Conservation (phyloP, 2,113 vertebrate species). For the Rostratula benghalensis region DNA sequence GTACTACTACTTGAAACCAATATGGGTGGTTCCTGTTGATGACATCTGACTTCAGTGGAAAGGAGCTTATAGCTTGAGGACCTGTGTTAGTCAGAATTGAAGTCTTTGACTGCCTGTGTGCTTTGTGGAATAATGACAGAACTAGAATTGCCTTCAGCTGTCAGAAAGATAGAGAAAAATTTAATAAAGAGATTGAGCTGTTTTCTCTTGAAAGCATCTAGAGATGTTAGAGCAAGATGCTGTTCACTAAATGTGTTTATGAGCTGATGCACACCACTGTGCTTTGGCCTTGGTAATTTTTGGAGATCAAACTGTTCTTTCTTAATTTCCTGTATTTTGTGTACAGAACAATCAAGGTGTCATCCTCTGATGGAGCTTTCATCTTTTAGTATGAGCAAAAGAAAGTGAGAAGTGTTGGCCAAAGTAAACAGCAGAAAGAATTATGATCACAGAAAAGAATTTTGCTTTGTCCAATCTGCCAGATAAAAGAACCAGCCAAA, state of each 20-base stretch:
- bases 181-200: not conserved
- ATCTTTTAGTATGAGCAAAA: not conserved
- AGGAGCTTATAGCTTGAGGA: not conserved
- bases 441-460: not conserved
- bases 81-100: not conserved
- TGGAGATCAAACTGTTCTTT: not conserved
- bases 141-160: not conserved
- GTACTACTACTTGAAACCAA: not conserved
- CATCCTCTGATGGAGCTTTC: not conserved
- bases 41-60: not conserved
- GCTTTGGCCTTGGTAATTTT: not conserved
- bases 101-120: not conserved
- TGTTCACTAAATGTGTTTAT: not conserved
- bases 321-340: not conserved
- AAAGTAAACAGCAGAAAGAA: not conserved
- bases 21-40: not conserved
- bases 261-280: not conserved
- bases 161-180: not conserved
- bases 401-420: not conserved
- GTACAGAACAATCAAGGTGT: not conserved
- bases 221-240: not conserved
- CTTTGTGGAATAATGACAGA: not conserved
- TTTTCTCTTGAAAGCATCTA: not conserved
- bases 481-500: not conserved
- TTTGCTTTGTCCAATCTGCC: not conserved